A percentile compares a stretch with the other conserved stretches of the same genome.
These are phyloP conservation scores for Lamellibrachia satsuma DNA, from an alignment of 2,888 invertebrate genomes.

Conservation along the genomic window DNA sequence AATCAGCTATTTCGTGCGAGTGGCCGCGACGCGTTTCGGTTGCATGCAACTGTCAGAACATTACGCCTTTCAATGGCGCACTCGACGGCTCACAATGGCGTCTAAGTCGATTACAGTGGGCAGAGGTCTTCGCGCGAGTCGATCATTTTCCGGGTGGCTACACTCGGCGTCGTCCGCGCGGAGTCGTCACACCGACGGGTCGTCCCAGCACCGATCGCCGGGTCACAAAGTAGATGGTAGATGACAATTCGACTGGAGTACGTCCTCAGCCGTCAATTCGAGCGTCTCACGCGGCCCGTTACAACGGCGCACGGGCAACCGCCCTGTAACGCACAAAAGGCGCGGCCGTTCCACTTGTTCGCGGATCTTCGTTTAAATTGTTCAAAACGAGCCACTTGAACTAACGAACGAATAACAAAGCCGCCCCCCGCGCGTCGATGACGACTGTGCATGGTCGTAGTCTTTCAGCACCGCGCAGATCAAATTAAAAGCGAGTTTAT, in stretches of 20 bases:
- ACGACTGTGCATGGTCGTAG: neutral
- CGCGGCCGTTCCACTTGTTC: conserved; percentile 1
- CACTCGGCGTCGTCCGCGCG: neutral
- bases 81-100: neutral
- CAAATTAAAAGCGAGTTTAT: conserved; percentile 17
- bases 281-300: conserved; percentile 2
- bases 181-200: neutral
- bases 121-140: neutral
- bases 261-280: neutral
- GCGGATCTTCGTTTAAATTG: conserved; percentile 9
- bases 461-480: neutral
- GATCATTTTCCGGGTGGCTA: conserved; percentile 4
- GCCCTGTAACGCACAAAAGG: neutral
- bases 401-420: conserved; percentile 17
- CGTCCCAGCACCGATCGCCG: neutral
- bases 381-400: conserved; percentile 12
- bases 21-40: neutral
- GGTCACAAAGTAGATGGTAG: conserved; percentile 1
- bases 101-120: conserved; percentile 13
- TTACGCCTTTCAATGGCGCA: conserved; percentile 2
- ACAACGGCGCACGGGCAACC: neutral
- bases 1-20: conserved; percentile 17
- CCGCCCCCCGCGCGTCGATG: conserved; percentile 3
- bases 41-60: conserved; percentile 13
- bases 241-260: neutral